A percentile compares a stretch with the other conserved stretches of the same genome.
phyloP scores from a whole-genome alignment of 2,113 vertebrate genomes.

The Peromyscus californicus region DNA sequence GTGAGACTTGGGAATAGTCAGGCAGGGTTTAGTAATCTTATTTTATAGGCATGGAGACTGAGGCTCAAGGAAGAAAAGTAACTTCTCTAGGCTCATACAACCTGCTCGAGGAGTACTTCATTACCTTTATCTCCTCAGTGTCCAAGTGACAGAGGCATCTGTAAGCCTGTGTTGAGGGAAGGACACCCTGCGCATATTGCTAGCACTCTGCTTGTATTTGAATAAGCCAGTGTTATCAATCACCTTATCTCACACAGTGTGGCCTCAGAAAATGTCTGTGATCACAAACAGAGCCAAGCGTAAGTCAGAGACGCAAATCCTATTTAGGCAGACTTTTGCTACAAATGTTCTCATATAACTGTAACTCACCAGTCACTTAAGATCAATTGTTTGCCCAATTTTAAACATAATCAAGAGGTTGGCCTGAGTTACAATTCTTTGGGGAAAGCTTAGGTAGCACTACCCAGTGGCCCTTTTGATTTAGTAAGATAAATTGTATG shows the following conservation, averaged over 20 bases:
- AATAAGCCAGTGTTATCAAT: neutral
- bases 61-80: neutral
- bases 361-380: constrained; percentile 30
- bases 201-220: neutral
- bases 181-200: neutral
- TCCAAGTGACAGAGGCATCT: neutral
- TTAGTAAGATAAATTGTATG: neutral
- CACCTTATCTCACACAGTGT: neutral
- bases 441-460: neutral
- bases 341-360: constrained; percentile 47
- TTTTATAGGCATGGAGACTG: neutral
- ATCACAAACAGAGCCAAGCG: neutral
- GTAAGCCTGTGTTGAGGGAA: neutral
- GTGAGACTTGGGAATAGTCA: neutral
- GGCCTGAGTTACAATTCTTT: neutral
- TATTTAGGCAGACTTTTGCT: neutral
- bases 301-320: neutral
- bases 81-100: neutral
- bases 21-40: neutral
- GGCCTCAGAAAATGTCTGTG: constrained; percentile 38
- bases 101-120: neutral
- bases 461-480: neutral
- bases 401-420: constrained; percentile 62
- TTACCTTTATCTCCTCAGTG: neutral
- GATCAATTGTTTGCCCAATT: constrained; percentile 23